phyloP scores from a whole-genome alignment of 1,140 invertebrate genomes.

The Anastrepha ludens region DNA sequence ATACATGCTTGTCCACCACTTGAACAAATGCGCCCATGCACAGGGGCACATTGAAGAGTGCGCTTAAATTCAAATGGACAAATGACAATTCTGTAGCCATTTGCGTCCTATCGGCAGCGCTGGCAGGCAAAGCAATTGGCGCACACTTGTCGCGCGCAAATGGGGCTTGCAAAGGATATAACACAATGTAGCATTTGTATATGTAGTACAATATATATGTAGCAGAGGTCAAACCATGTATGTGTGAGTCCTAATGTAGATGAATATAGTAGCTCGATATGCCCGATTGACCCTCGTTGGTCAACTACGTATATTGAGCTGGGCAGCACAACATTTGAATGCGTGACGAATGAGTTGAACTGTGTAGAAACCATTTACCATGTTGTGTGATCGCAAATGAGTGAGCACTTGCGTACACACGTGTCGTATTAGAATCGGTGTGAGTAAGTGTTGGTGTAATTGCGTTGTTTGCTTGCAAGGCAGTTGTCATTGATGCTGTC shows the following conservation, averaged over 20 bases:
- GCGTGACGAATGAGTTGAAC: slow-evolving; percentile 43
- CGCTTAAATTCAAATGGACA: slow-evolving; percentile 28
- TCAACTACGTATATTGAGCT: background rate
- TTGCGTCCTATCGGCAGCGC: background rate
- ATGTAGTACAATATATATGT: no score
- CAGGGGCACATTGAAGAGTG: background rate
- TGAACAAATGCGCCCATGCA: background rate
- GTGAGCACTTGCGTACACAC: background rate
- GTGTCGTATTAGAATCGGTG: no score
- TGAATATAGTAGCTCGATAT: no score
- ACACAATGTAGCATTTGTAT: no score
- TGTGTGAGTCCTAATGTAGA: no score
- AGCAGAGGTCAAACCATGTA: no score
- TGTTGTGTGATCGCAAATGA: slow-evolving; percentile 10
- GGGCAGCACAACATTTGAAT: background rate
- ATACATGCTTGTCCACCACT: slow-evolving; percentile 19
- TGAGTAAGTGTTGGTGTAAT: background rate
- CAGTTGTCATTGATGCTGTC: slow-evolving; percentile 21
- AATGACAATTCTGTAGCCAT: background rate
- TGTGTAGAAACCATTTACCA: slow-evolving; percentile 1
- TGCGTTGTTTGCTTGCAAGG: slow-evolving; percentile 30
- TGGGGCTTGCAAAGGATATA: background rate
- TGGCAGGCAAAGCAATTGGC: slow-evolving; percentile 17
- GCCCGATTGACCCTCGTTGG: background rate
- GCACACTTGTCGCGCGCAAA: background rate